These are phyloP conservation scores for Jordanella pulchra DNA, from an alignment of 2,797 vertebrate genomes.

Conservation along the genomic window DNA sequence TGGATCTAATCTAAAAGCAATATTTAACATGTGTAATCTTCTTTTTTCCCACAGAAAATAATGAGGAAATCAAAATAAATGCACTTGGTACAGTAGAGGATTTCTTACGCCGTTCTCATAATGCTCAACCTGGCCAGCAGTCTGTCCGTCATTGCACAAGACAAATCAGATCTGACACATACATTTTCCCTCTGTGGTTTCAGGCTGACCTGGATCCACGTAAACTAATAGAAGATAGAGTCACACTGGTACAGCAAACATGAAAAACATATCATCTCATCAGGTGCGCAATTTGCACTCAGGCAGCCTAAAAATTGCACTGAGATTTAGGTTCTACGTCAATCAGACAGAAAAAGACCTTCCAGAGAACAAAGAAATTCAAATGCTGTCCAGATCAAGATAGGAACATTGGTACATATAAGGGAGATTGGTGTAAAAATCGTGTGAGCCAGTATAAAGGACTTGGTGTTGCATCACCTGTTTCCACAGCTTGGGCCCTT, in stretches of 20 bases:
- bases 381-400: slow-evolving; percentile 14
- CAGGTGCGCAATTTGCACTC: slow-evolving; percentile 19
- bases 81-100: not conserved
- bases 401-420: slow-evolving; percentile 32
- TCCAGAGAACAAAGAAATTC: slow-evolving; percentile 4
- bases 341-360: not conserved
- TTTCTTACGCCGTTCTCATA: slow-evolving; percentile 4
- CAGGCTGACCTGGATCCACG: slow-evolving; percentile 24
- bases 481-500: slow-evolving; percentile 68
- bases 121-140: slow-evolving; percentile 24
- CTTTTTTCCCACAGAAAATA: not conserved
- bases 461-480: slow-evolving; percentile 73
- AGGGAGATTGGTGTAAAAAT: slow-evolving; percentile 56
- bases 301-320: not conserved
- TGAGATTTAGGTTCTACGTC: slow-evolving; percentile 2
- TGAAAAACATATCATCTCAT: slow-evolving; percentile 28
- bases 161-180: slow-evolving; percentile 20
- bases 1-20: not conserved
- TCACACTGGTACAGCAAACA: slow-evolving; percentile 26
- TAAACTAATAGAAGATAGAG: slow-evolving; percentile 31
- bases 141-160: slow-evolving; percentile 25
- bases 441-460: slow-evolving; percentile 56
- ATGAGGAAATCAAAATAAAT: not conserved
- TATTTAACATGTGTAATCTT: not conserved
- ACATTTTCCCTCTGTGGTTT: slow-evolving; percentile 27